Conservation (phyloP, 2,797 vertebrate species). For the Cyprinodon diabolis region DNA sequence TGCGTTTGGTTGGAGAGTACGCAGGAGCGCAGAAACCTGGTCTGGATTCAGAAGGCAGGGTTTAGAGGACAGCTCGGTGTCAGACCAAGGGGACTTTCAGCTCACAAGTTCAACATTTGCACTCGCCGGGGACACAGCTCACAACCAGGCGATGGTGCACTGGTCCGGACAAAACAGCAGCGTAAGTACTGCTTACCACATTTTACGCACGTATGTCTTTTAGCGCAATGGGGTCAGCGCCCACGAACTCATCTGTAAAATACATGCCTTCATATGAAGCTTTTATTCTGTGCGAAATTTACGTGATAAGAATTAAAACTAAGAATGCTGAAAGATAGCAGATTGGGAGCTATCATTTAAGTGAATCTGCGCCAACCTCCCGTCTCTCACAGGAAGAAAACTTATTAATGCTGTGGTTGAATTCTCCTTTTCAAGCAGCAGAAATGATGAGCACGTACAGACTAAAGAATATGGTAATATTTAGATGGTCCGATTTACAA, state of each 20-base stretch:
- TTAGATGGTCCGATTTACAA: not conserved
- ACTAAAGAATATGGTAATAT: no score
- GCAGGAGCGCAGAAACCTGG: slow-evolving; percentile 70
- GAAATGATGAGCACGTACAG: not conserved
- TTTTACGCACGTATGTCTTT: slow-evolving; percentile 64
- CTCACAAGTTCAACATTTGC: slow-evolving; percentile 88
- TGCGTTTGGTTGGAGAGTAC: slow-evolving; percentile 42
- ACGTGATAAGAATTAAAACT: slow-evolving; percentile 20
- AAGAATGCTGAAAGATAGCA: slow-evolving; percentile 35
- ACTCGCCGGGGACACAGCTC: slow-evolving; percentile 88
- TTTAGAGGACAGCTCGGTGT: slow-evolving; percentile 72
- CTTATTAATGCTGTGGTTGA: not conserved
- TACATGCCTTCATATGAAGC: slow-evolving; percentile 6
- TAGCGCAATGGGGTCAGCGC: slow-evolving; percentile 67
- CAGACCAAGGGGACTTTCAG: slow-evolving; percentile 83
- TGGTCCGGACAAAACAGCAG: slow-evolving; percentile 95
- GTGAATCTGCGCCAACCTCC: slow-evolving; percentile 5
- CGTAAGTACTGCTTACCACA: slow-evolving; percentile 78
- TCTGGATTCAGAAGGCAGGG: slow-evolving; percentile 59
- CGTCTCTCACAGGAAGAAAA: not conserved
- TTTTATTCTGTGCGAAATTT: slow-evolving; percentile 12
- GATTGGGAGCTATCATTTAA: slow-evolving; percentile 19
- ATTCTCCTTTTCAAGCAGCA: no score
- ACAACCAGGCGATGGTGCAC: slow-evolving; percentile 95
- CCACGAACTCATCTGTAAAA: not conserved